Evolutionary conservation across 2,797 vertebrate species (phyloP).

Genomic region (Gymnopithys bicolor): DNA sequence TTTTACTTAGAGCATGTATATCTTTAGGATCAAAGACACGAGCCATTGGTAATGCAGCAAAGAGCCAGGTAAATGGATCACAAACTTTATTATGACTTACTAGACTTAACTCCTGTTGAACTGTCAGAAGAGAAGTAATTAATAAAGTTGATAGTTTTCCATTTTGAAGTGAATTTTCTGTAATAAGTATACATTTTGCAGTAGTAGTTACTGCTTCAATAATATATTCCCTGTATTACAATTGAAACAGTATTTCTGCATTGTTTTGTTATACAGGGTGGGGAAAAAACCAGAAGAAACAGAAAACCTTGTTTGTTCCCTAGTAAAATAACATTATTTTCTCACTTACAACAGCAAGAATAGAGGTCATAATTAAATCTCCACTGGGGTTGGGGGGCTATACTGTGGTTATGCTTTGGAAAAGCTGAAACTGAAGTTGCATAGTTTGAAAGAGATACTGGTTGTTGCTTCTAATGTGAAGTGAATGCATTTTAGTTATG

Average conservation of each 20-base stretch:
- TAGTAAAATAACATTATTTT: neutral
- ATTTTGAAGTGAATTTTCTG: neutral
- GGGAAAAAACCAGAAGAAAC: neutral
- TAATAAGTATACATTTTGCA: neutral
- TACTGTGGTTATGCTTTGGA: neutral
- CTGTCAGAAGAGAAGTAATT: neutral
- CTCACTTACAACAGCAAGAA: neutral
- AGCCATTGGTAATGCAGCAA: conserved; percentile 94
- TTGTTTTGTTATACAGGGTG: neutral
- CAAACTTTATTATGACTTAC: neutral
- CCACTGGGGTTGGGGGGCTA: rapidly evolving
- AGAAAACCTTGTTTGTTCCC: neutral
- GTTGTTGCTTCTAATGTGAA: neutral
- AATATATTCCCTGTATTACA: neutral
- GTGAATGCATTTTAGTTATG: neutral
- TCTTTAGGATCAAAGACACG: conserved; percentile 93
- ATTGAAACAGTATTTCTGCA: neutral
- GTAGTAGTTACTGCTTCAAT: neutral
- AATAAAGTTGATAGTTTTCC: neutral
- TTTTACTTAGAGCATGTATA: conserved; percentile 86
- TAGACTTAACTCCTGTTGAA: neutral
- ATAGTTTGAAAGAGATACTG: neutral
- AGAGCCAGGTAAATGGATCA: conserved; percentile 79
- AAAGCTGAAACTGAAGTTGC: neutral
- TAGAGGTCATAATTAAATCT: neutral